Evolutionary conservation across 1,140 invertebrate species (phyloP).

Genomic region (Psilanteris sp.): DNA sequence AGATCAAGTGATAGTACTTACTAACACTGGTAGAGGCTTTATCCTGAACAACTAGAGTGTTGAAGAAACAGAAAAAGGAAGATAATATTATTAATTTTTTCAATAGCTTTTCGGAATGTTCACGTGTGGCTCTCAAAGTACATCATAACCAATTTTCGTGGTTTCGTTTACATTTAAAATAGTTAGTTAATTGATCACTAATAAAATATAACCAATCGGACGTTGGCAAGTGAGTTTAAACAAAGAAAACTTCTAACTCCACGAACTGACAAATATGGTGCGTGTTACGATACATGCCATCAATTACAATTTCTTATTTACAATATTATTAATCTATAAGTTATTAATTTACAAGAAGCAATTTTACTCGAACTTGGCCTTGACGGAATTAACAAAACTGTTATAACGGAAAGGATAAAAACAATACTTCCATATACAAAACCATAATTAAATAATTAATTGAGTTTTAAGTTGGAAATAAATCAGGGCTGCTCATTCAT

Average conservation of each 20-base stretch:
- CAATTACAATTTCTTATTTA: constrained; percentile 36
- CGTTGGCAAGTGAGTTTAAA: constrained; percentile 5
- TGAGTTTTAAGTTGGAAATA: constrained; percentile 4
- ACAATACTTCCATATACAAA: constrained; percentile 14
- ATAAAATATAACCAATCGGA: neutral
- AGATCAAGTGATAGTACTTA: constrained; percentile 89
- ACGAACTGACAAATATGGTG: constrained; percentile 48
- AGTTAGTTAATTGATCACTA: constrained; percentile 9
- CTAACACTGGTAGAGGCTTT: constrained; percentile 96
- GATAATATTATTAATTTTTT: constrained; percentile 79
- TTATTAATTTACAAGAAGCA: too few species aligned
- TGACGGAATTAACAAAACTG: too few species aligned
- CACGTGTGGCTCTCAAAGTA: constrained; percentile 42
- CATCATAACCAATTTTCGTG: constrained; percentile 32
- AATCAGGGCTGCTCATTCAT: too few species aligned
- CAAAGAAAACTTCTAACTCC: constrained; percentile 13
- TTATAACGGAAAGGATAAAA: constrained; percentile 24
- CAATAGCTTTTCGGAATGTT: constrained; percentile 50
- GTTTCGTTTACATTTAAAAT: constrained; percentile 22
- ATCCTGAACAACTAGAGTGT: constrained; percentile 96
- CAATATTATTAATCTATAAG: constrained; percentile 30
- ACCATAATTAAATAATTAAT: constrained; percentile 29
- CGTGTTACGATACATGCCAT: constrained; percentile 59
- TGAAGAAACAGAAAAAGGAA: constrained; percentile 83
- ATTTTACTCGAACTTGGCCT: too few species aligned